These are phyloP conservation scores for Cynodonichthys magdalenae DNA, from an alignment of 2,797 vertebrate species.

Conservation along the genomic window DNA sequence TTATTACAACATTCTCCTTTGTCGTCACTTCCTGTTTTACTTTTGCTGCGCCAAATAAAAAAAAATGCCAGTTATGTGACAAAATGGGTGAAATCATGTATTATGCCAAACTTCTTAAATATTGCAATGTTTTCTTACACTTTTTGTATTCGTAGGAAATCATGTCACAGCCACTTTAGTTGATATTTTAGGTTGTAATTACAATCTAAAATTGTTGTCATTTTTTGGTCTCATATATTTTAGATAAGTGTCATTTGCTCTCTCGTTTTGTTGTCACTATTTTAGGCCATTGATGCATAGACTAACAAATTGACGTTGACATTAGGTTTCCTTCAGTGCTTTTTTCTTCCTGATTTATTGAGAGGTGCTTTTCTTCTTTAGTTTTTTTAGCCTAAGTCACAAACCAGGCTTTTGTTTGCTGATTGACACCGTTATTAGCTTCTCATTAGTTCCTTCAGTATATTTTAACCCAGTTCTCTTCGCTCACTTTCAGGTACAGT, in stretches of 20 bases:
- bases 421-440: not conserved
- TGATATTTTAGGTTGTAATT: not conserved
- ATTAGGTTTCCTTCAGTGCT: not conserved
- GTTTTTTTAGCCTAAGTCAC: not conserved
- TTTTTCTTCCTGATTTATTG: not conserved
- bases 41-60: no score
- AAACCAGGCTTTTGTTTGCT: not conserved
- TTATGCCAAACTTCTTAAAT: no score
- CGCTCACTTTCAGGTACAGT: not conserved
- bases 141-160: no score
- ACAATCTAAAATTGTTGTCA: not conserved
- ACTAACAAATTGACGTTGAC: no score
- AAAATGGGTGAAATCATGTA: no score
- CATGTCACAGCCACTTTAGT: no score
- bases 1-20: no score
- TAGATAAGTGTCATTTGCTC: no score
- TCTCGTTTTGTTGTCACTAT: no score
- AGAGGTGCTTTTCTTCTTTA: not conserved
- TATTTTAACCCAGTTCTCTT: not conserved
- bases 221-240: not conserved
- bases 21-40: no score
- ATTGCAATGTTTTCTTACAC: no score
- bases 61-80: no score
- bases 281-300: not conserved
- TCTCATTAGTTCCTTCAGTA: conserved; percentile 1